A percentile compares a stretch with the other conserved stretches of the same genome.
Evolutionary conservation across 2,113 vertebrate species (phyloP).

Genomic region (Corythaixoides concolor): DNA sequence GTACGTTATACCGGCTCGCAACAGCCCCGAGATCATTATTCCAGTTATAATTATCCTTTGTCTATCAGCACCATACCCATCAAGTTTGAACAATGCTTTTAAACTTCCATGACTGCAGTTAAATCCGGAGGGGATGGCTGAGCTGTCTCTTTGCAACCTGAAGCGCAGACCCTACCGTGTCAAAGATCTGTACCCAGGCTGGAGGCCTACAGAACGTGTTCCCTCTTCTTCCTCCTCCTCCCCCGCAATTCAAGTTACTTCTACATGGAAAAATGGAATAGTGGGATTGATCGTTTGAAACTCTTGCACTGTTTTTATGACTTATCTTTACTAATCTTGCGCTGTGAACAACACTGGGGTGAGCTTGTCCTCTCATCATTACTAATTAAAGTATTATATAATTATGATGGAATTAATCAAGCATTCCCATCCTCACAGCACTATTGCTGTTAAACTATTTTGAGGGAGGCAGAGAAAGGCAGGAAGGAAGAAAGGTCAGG

Average conservation of each 20-base stretch:
- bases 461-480: neutral
- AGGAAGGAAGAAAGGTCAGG: neutral
- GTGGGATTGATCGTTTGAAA: neutral
- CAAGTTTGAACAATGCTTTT: neutral
- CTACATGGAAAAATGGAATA: neutral
- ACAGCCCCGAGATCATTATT: neutral
- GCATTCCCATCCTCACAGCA: neutral
- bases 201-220: accelerated
- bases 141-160: neutral
- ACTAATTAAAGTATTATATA: neutral
- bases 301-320: neutral
- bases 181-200: neutral
- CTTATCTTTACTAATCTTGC: neutral
- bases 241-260: neutral
- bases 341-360: accelerated
- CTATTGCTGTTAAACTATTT: neutral
- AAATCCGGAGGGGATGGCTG: neutral
- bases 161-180: neutral
- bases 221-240: neutral
- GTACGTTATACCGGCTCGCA: accelerated
- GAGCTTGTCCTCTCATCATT: neutral
- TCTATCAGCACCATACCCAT: neutral
- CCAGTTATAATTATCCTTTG: neutral
- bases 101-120: neutral
- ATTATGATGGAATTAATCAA: neutral